These are phyloP conservation scores for Poecilia velifera DNA, from an alignment of 2,797 vertebrate genomes.

Conservation along the genomic window DNA sequence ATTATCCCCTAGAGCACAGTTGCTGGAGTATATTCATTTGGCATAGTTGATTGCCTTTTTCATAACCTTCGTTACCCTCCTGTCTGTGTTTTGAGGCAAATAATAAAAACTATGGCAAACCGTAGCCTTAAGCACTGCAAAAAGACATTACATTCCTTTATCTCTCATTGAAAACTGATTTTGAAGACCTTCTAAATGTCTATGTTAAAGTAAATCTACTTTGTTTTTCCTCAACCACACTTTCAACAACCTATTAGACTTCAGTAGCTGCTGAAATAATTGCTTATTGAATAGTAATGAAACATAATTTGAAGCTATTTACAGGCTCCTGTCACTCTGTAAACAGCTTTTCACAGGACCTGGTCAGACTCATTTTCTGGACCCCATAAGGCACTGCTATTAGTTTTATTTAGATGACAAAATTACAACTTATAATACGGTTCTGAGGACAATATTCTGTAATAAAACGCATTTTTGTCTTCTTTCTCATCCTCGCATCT, in stretches of 20 bases:
- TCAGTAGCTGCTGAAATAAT: conserved; percentile 27
- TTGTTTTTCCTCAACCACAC: conserved; percentile 9
- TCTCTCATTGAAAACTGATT: conserved; percentile 6
- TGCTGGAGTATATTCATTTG: conserved; percentile 59
- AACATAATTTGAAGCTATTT: conserved; percentile 50
- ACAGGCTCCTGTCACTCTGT: conserved; percentile 22
- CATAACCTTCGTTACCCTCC: conserved; percentile 54
- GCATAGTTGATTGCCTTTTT: conserved; percentile 66
- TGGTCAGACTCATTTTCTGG: conserved; percentile 32
- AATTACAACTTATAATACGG: conserved; percentile 39
- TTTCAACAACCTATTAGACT: conserved; percentile 21
- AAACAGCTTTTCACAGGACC: conserved; percentile 26
- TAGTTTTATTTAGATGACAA: conserved; percentile 39
- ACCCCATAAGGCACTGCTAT: conserved; percentile 43
- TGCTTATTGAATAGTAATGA: conserved; percentile 35
- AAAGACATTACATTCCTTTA: not conserved
- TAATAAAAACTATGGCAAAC: conserved; percentile 64
- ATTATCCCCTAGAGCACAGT: conserved; percentile 63
- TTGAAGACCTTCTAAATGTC: conserved; percentile 24
- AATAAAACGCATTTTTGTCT: conserved; percentile 21
- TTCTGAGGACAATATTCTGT: conserved; percentile 33
- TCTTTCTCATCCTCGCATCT: not conserved
- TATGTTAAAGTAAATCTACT: conserved; percentile 27
- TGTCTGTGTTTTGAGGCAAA: conserved; percentile 48
- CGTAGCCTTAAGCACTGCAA: conserved; percentile 28